Evolutionary conservation across 2,888 invertebrate species (phyloP), one percentile per base, ranked within the genome.

Genomic region (Watsonalla cultraria): DNA sequence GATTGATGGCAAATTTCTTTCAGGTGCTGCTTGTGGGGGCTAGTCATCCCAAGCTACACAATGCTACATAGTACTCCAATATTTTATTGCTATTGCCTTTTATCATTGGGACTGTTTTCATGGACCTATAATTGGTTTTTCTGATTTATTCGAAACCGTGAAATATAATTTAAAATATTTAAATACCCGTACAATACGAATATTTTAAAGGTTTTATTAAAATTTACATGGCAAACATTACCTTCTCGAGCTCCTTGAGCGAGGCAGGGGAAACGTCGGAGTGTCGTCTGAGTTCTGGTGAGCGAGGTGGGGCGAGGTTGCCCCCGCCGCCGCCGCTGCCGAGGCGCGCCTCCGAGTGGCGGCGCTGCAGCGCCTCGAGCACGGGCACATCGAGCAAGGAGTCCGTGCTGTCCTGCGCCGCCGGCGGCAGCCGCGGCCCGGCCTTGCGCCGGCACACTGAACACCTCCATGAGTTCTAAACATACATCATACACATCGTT

Each of bases 241-340:
- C 96, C 93, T 96, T 96, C 86, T 97, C 96, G n/a, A 97, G 91
- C 80, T 96, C 96, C 77, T 96, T 96, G 49, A 97, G 90, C 45
- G 96, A 96, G 4, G 96, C 96, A 11, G 96, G 96, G 9, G 96
- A 96, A 2, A 96, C 96, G 76, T 96, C 97, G 1, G 96, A 96
- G 77, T 96, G 96, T 45, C 96, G 87, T 15, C 96, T 91, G 7
- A 96, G 86, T 75, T 97, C 96, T 0, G 96, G 96, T 59, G 95
- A 96, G 56, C 96, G 92, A 0, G 96, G 96, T 9, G 96, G 96
- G n/a, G 96, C 96, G 37, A 96, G 88, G 2, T 94, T 96, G 35
- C 92, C 82, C 57, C 92, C 90, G 48, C 89, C 84, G 64, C 86
- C 81, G 48, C 91, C 84, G 51, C 91, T 90, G 59, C 91, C 91